A percentile compares a stretch with the other conserved stretches of the same genome.
Conservation (phyloP, 2,113 vertebrate species). For the Podarcis raffonei region DNA sequence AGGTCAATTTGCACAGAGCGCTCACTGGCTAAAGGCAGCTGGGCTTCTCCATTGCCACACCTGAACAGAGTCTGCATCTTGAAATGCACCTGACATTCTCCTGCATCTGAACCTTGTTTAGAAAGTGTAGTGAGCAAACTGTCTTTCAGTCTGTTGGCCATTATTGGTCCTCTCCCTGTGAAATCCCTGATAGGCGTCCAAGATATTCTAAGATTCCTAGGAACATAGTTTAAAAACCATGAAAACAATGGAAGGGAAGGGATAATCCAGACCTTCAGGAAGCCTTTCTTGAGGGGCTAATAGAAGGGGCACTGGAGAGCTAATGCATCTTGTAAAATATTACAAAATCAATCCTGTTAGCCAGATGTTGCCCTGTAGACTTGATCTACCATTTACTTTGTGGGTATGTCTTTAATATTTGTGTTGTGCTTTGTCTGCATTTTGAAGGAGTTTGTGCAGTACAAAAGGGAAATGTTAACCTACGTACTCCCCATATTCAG, state of each 20-base stretch:
- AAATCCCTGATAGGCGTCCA: not conserved
- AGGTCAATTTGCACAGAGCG: not conserved
- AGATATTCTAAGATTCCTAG: not conserved
- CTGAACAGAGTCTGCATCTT: not conserved
- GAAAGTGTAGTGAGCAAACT: not conserved
- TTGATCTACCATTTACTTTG: not conserved
- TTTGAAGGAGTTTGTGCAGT: constrained; percentile 2
- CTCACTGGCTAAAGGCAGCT: not conserved
- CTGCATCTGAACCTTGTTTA: not conserved
- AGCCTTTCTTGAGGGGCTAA: not conserved
- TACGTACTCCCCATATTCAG: not conserved
- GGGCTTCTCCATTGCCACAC: not conserved
- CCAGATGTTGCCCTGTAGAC: not conserved
- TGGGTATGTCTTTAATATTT: not conserved
- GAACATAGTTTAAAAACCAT: not conserved
- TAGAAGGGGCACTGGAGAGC: not conserved
- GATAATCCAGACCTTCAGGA: not conserved
- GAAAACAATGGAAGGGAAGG: not conserved
- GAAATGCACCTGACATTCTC: not conserved
- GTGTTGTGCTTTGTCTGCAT: constrained; percentile 12
- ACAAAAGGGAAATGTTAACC: not conserved
- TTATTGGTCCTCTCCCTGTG: not conserved
- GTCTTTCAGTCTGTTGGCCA: not conserved
- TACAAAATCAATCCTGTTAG: not conserved
- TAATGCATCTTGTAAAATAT: not conserved